Evolutionary conservation across 2,797 vertebrate genomes (phyloP).

Genomic region (Peromyscus nudipes): DNA sequence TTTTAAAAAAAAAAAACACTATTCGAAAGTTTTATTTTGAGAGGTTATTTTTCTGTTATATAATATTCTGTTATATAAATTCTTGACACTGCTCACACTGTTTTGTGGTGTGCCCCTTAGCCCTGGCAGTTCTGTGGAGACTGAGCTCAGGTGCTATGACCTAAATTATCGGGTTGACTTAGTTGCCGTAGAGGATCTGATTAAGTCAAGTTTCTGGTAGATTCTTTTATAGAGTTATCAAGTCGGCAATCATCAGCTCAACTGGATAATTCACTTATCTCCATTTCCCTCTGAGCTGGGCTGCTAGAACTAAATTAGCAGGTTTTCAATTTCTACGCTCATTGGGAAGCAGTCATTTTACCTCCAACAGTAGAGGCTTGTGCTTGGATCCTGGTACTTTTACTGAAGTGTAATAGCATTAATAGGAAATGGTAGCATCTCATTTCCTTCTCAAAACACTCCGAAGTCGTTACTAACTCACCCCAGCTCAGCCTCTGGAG

Average conservation of each 20-base stretch:
- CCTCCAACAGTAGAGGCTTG: conserved; percentile 44
- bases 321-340: conserved; percentile 49
- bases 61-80: not conserved
- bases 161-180: conserved; percentile 56
- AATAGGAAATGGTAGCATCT: conserved; percentile 59
- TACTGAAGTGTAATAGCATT: conserved; percentile 55
- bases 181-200: conserved; percentile 50
- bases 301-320: conserved; percentile 58
- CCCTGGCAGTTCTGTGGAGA: conserved; percentile 38
- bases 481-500: conserved; percentile 51
- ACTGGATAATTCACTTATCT: conserved; percentile 56
- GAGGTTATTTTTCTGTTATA: not conserved
- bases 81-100: not conserved
- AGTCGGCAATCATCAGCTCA: conserved; percentile 49
- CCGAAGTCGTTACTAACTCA: conserved; percentile 69
- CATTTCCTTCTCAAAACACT: conserved; percentile 73
- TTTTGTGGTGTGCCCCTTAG: not conserved
- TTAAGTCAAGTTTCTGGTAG: conserved; percentile 65
- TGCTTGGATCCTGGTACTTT: conserved; percentile 27
- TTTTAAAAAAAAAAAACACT: not conserved
- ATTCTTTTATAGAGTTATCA: conserved; percentile 59
- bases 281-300: conserved; percentile 6
- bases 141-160: not conserved
- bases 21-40: conserved; percentile 1
- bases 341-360: conserved; percentile 54